Evolutionary conservation across 2,888 invertebrate species (phyloP).

Genomic region (Lithophane socia): DNA sequence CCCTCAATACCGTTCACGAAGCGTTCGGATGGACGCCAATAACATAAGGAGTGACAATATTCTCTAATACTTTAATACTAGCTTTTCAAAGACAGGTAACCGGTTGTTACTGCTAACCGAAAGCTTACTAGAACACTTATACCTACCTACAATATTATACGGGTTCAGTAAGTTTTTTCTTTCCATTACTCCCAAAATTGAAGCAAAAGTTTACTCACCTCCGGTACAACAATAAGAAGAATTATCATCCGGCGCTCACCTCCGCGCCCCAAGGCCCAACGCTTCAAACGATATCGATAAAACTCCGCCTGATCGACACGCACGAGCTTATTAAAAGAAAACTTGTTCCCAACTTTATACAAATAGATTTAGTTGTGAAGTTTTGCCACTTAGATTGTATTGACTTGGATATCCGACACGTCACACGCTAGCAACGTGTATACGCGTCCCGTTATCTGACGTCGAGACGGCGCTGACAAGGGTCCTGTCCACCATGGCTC

Average conservation of each 20-base stretch:
- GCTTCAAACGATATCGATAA: constrained; percentile 37
- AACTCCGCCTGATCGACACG: constrained; percentile 24
- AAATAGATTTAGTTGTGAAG: constrained; percentile 51
- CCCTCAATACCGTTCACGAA: background rate
- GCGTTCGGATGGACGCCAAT: background rate
- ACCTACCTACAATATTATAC: background rate
- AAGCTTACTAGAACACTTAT: background rate
- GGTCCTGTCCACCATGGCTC: constrained; percentile 18
- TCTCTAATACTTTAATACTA: background rate
- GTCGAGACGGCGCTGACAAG: constrained; percentile 28
- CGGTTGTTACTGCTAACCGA: background rate
- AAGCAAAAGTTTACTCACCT: constrained; percentile 34
- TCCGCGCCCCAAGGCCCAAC: background rate
- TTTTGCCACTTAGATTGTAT: constrained; percentile 30
- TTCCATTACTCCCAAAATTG: constrained; percentile 23
- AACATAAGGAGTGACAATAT: background rate
- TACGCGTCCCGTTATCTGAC: constrained; percentile 21
- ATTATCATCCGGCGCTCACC: constrained; percentile 16
- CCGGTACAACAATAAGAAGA: constrained; percentile 32
- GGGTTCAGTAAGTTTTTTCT: constrained; percentile 5
- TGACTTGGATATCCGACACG: constrained; percentile 37
- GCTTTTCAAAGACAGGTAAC: background rate
- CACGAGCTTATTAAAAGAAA: constrained; percentile 45
- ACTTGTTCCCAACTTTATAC: constrained; percentile 36
- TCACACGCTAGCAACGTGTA: constrained; percentile 11